Percentiles rank a stretch among this genome's conserved stretches.
These are phyloP conservation scores for Corydoras maculifer DNA, from an alignment of 2,113 vertebrate species.

Conservation along the genomic window DNA sequence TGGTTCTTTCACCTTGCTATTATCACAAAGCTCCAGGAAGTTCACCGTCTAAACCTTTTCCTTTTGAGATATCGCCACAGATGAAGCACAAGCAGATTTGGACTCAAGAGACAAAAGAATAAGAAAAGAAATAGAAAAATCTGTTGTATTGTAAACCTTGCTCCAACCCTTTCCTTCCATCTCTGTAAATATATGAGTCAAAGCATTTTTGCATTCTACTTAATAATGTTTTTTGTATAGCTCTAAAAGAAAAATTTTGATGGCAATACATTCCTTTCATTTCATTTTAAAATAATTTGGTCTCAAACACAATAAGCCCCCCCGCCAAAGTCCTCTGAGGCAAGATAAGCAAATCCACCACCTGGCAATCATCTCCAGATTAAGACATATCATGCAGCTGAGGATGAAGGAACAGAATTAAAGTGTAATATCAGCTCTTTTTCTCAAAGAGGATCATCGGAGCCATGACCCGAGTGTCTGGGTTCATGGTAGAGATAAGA, in stretches of 20 bases:
- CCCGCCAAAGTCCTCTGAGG: neutral
- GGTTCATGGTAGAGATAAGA: conserved; percentile 36
- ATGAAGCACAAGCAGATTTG: too few relatives aligned
- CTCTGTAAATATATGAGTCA: conserved; percentile 23
- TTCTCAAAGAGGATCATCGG: conserved; percentile 53
- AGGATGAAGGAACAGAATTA: conserved; percentile 47
- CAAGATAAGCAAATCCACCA: conserved; percentile 18
- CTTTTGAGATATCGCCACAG: too few relatives aligned
- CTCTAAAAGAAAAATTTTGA: neutral
- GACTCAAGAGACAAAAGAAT: neutral
- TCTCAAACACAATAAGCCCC: neutral
- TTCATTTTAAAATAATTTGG: neutral
- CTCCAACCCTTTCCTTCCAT: conserved; percentile 23
- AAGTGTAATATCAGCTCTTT: conserved; percentile 50
- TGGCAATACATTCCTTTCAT: neutral
- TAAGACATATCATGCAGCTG: conserved; percentile 53
- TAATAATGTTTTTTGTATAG: neutral
- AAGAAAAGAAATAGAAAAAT: neutral
- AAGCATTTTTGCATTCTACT: conserved; percentile 8
- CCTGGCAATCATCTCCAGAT: conserved; percentile 41
- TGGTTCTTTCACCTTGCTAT: too few relatives aligned
- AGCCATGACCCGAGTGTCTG: neutral
- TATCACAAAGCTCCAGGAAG: too few relatives aligned
- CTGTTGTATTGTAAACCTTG: conserved; percentile 21
- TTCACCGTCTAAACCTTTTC: too few relatives aligned